Percentiles rank a stretch among this genome's conserved stretches.
Conservation (phyloP, 2,113 vertebrate species). For the Phrynocephalus versicolor region DNA sequence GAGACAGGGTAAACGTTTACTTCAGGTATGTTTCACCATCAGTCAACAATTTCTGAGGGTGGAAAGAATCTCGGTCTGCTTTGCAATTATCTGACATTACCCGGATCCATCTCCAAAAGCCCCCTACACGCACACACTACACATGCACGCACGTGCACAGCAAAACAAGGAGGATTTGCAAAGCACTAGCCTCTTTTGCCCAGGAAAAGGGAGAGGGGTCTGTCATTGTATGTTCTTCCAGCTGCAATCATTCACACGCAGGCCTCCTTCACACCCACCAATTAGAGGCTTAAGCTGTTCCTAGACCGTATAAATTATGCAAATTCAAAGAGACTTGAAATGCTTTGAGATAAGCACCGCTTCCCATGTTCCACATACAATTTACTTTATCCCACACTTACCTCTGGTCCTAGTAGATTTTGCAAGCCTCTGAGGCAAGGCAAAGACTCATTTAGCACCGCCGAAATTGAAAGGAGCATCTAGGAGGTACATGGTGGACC, state of each 20-base stretch:
- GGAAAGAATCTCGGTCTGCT: neutral
- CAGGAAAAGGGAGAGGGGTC: neutral
- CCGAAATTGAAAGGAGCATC: neutral
- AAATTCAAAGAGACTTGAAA: neutral
- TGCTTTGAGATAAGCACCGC: neutral
- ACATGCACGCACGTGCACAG: too few species aligned
- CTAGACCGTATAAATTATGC: slow-evolving; percentile 2
- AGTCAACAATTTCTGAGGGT: neutral
- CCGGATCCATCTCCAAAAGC: neutral
- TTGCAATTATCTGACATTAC: neutral
- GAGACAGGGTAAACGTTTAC: neutral
- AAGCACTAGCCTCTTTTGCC: neutral
- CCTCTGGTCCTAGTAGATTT: slow-evolving; percentile 1
- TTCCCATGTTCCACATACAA: neutral
- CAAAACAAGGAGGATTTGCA: neutral
- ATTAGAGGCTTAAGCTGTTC: neutral
- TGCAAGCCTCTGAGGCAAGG: neutral
- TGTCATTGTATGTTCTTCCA: neutral
- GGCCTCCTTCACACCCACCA: neutral
- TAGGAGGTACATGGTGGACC: neutral
- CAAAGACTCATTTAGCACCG: neutral
- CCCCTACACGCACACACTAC: too few species aligned
- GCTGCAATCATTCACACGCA: neutral
- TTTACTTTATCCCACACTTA: slow-evolving; percentile 7
- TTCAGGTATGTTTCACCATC: neutral